A percentile compares a stretch with the other conserved stretches of the same genome.
Evolutionary conservation across 2,797 vertebrate genomes (phyloP).

Genomic region (Schizothorax lantsangensis): DNA sequence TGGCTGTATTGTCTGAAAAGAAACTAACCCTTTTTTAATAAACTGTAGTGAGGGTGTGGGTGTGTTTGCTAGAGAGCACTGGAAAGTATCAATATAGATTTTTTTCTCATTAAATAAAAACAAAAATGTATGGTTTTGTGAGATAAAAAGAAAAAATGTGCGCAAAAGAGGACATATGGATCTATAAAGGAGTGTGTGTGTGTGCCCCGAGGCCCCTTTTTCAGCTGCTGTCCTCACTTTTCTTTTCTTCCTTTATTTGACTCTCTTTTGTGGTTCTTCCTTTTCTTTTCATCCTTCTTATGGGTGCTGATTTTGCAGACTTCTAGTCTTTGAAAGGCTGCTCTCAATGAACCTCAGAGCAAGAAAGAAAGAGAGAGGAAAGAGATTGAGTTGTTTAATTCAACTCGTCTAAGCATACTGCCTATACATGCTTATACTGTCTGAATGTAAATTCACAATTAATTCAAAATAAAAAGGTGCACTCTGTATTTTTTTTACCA

Average conservation of each 20-base stretch:
- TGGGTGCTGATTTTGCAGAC: conserved; percentile 33
- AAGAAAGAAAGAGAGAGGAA: conserved; percentile 21
- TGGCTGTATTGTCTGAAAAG: conserved; percentile 70
- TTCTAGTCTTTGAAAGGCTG: conserved; percentile 37
- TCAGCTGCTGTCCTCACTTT: conserved; percentile 56
- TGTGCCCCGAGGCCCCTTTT: conserved; percentile 38
- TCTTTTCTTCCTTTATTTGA: conserved; percentile 53
- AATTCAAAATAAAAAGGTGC: not conserved
- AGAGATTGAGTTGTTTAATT: conserved; percentile 35
- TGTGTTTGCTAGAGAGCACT: not conserved
- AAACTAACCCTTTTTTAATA: conserved; percentile 53
- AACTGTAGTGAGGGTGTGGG: conserved; percentile 10
- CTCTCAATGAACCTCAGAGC: conserved; percentile 46
- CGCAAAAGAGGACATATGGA: not conserved
- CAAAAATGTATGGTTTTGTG: not conserved
- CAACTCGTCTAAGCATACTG: not conserved
- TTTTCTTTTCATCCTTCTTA: conserved; percentile 36
- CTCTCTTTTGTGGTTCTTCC: conserved; percentile 49
- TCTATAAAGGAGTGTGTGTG: conserved; percentile 22
- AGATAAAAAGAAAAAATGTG: not conserved
- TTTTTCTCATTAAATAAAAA: not conserved
- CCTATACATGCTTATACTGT: not conserved
- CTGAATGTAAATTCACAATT: not conserved
- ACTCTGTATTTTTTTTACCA: not conserved
- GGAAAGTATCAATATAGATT: not conserved